Percentiles rank a stretch among this genome's conserved stretches.
These are phyloP conservation scores for Chromis chromis DNA, from an alignment of 2,797 vertebrate genomes.

Conservation along the genomic window DNA sequence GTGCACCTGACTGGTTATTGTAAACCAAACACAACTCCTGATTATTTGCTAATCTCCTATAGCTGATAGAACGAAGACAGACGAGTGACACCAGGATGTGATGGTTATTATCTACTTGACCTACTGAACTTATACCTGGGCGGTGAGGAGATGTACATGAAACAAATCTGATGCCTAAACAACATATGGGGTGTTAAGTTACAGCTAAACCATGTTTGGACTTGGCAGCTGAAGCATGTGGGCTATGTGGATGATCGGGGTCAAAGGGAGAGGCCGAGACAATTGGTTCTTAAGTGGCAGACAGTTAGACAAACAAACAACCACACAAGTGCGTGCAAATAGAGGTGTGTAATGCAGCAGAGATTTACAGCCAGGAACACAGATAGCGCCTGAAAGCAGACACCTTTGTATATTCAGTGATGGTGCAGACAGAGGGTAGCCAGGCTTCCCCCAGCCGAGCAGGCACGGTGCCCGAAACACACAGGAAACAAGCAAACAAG, in stretches of 20 bases:
- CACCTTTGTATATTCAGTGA: constrained; percentile 66
- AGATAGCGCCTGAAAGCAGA: constrained; percentile 64
- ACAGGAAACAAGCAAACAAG: constrained; percentile 38
- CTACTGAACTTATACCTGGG: constrained; percentile 25
- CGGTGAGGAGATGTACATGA: constrained; percentile 10
- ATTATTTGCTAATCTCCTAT: constrained; percentile 67
- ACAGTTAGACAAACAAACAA: constrained; percentile 60
- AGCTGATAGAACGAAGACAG: constrained; percentile 25
- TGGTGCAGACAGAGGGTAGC: constrained; percentile 39
- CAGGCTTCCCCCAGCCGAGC: constrained; percentile 64
- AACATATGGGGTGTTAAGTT: constrained; percentile 45
- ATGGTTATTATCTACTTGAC: constrained; percentile 33
- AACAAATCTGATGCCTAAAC: constrained; percentile 14
- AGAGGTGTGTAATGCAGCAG: constrained; percentile 40
- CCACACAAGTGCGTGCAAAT: constrained; percentile 39
- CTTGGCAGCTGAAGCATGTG: constrained; percentile 36
- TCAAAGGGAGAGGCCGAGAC: constrained; percentile 55
- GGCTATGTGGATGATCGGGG: constrained; percentile 40
- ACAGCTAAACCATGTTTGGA: constrained; percentile 58
- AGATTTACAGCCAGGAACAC: constrained; percentile 60
- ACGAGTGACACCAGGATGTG: constrained; percentile 28
- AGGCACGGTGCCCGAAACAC: constrained; percentile 41
- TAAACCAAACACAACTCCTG: constrained; percentile 42
- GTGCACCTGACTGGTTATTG: constrained; percentile 44
- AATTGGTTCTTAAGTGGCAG: constrained; percentile 54